Evolutionary conservation across 2,797 vertebrate genomes (phyloP), one percentile per base, ranked within the genome.

Genomic region (Adelosebastes latens): DNA sequence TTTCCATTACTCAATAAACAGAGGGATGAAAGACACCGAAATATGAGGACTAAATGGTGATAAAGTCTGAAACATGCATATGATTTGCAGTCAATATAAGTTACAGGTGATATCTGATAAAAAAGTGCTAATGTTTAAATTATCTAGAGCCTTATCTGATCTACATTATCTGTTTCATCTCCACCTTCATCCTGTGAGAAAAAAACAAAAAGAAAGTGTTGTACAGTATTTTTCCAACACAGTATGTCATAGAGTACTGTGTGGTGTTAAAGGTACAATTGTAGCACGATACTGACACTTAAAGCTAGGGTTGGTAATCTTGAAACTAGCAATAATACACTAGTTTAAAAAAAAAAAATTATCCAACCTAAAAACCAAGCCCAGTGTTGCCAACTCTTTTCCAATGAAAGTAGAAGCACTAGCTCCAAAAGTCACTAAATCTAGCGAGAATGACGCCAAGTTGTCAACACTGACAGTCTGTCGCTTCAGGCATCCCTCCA

Each of bases 161-260:
- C 5, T 22, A 55, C 7, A 52, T 61, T 61, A 79, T 83, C 22
- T 66, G 8, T 5, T 5, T 31, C 18, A 70, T 77, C 42, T 72
- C 6, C 7, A 49, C 20, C 63, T 36, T 63, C 53, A 11, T 52
- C 71, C 5, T 0, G 13, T 61, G 80, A 84, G 64, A 77, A 67
- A 68, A 55, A 10, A 25, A 61, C 25, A 77, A 27, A 46, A 46
- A 18, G 14, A 46, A 46, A 16, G 39, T 46, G 39, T 46, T 8
- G 4, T n/a, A 7, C 34, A 14, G 76, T 65, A 60, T 32, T 77
- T 90, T 81, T 86, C 14, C 72, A 49, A 7, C 24, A 4, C 22
- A 9, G 27, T 6, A 24, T 59, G 20, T 8, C 13, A 1, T 2
- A n/a, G 10, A 1, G 4, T 29, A 32, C 27, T 6, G 18, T 6